Conservation (phyloP, 2,113 vertebrate species). For the Phycodurus eques region DNA sequence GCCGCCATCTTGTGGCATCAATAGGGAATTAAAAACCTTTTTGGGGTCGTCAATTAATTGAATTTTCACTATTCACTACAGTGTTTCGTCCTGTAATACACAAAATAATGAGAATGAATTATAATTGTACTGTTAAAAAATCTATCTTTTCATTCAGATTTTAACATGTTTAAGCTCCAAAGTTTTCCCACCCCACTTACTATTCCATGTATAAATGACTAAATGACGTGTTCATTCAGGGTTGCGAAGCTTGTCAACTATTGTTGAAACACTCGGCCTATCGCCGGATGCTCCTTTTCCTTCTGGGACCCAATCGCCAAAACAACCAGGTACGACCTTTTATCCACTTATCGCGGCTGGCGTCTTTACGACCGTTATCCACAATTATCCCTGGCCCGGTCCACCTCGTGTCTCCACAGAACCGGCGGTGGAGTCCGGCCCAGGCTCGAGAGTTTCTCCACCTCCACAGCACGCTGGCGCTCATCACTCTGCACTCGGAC, state of each 20-base stretch:
- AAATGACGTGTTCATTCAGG: constrained; percentile 64
- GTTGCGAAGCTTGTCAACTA: constrained; percentile 84
- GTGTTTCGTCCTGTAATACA: too few relatives aligned
- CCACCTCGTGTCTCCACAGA: constrained; percentile 66
- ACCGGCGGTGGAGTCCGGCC: constrained; percentile 94
- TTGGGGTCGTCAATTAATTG: too few relatives aligned
- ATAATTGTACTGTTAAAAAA: too few relatives aligned
- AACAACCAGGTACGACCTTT: constrained; percentile 84
- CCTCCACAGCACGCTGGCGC: constrained; percentile 90
- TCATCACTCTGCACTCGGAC: constrained; percentile 89
- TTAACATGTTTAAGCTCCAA: neutral
- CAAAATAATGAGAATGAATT: too few relatives aligned
- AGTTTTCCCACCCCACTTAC: neutral
- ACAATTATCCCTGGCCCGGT: too few relatives aligned
- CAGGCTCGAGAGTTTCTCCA: constrained; percentile 96
- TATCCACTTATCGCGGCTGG: neutral
- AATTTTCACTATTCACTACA: too few relatives aligned
- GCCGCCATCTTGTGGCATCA: too few relatives aligned
- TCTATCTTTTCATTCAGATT: neutral
- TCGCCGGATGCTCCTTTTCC: constrained; percentile 90
- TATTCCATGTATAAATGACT: neutral
- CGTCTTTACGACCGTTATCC: neutral
- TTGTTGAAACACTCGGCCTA: constrained; percentile 89
- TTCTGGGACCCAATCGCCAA: constrained; percentile 85
- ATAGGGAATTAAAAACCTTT: too few relatives aligned